These are phyloP conservation scores for Oligia latruncula DNA, from an alignment of 2,888 invertebrate species.

Conservation along the genomic window DNA sequence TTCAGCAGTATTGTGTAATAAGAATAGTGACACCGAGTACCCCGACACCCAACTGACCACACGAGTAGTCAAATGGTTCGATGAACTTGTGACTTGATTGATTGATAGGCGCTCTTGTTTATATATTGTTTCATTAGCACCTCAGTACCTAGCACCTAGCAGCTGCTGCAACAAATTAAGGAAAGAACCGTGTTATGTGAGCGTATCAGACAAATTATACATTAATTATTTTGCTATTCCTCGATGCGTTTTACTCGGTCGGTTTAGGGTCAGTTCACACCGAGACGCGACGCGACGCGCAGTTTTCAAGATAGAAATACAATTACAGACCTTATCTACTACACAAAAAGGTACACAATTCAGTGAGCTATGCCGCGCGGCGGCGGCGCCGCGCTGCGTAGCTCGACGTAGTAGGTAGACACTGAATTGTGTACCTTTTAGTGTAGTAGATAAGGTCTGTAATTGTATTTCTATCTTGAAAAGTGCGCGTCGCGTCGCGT, in stretches of 20 bases:
- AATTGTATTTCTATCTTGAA: too few relatives aligned
- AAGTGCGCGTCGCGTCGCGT: too few relatives aligned
- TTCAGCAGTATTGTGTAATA: not conserved
- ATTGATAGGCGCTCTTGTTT: not conserved
- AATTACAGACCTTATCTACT: too few relatives aligned
- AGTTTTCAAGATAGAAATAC: too few relatives aligned
- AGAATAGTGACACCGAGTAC: not conserved
- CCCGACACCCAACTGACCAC: not conserved
- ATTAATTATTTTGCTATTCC: not conserved
- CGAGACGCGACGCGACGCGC: too few relatives aligned
- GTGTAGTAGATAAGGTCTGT: too few relatives aligned
- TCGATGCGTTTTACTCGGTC: not conserved
- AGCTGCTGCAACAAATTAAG: not conserved
- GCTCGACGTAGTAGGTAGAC: too few relatives aligned
- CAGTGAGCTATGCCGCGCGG: too few relatives aligned
- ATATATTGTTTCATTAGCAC: not conserved
- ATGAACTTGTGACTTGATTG: not conserved
- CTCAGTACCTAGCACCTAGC: not conserved
- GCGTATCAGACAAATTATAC: not conserved
- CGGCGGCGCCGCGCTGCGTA: too few relatives aligned
- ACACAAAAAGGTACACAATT: too few relatives aligned
- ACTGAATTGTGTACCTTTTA: too few relatives aligned
- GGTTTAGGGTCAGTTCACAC: too few relatives aligned
- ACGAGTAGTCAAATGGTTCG: not conserved
- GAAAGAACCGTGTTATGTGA: constrained; percentile 5